These are phyloP conservation scores for Platycercus adscitus DNA, from an alignment of 2,113 vertebrate species.

Conservation along the genomic window DNA sequence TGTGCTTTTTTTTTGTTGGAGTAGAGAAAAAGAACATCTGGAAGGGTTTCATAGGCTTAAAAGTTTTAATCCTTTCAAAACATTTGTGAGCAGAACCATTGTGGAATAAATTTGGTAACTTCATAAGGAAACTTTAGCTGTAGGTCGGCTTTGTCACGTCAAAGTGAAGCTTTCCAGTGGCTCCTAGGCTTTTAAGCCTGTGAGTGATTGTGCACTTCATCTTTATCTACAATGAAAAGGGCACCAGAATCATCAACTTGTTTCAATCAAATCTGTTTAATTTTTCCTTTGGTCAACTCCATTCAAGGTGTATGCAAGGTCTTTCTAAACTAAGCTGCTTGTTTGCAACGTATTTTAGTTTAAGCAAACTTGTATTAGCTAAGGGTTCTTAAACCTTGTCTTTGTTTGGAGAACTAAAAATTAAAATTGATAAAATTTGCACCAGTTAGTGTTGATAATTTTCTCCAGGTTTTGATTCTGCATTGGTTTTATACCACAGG, in stretches of 20 bases:
- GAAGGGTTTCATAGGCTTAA: background rate
- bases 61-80: background rate
- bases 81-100: fast-evolving
- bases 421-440: background rate
- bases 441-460: background rate
- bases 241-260: background rate
- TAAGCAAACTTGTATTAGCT: background rate
- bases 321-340: background rate
- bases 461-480: background rate
- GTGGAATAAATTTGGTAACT: background rate
- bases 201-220: background rate
- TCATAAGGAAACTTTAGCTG: background rate
- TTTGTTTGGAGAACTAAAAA: background rate
- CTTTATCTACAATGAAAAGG: background rate
- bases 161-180: background rate
- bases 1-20: background rate
- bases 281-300: background rate
- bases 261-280: background rate
- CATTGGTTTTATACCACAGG: background rate
- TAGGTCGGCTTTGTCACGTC: background rate
- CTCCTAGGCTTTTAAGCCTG: background rate
- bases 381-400: background rate
- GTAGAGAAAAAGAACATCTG: background rate
- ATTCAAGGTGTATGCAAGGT: background rate
- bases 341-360: background rate